Percentiles rank a stretch among this genome's conserved stretches.
Conservation (phyloP, 2,888 invertebrate species). For the Ophion costatus region DNA sequence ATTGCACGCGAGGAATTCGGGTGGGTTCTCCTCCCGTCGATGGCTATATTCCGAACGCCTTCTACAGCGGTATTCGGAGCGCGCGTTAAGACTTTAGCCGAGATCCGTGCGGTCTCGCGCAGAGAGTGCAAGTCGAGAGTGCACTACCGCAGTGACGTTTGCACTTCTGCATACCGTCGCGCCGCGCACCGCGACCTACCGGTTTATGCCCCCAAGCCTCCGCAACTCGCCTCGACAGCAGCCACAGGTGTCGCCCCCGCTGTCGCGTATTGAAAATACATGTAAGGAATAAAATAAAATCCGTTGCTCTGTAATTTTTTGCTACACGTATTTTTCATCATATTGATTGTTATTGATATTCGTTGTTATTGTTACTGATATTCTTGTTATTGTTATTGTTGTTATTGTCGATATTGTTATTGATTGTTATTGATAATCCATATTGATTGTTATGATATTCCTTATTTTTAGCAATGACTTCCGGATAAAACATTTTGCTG, state of each 20-base stretch:
- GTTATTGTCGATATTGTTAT: too few species aligned
- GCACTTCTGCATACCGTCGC: slow-evolving; percentile 35
- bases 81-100: slow-evolving; percentile 13
- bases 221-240: slow-evolving; percentile 31
- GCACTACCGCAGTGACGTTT: slow-evolving; percentile 41
- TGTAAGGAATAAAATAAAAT: background rate
- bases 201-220: slow-evolving; percentile 56
- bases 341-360: too few species aligned
- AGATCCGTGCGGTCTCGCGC: slow-evolving; percentile 17
- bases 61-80: slow-evolving; percentile 22
- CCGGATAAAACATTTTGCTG: too few species aligned
- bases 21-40: slow-evolving; percentile 20
- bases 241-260: slow-evolving; percentile 58
- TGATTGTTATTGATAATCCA: too few species aligned
- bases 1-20: slow-evolving; percentile 21
- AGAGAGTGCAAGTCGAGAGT: slow-evolving; percentile 37
- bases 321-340: background rate
- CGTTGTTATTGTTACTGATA: too few species aligned
- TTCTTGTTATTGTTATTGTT: too few species aligned
- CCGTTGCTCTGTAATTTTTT: background rate
- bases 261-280: slow-evolving; percentile 19
- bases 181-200: slow-evolving; percentile 29
- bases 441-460: too few species aligned
- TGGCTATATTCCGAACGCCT: slow-evolving; percentile 1
- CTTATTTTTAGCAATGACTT: too few species aligned